A percentile compares a stretch with the other conserved stretches of the same genome.
Conservation (phyloP, 2,797 vertebrate species). For the Tapera naevia region DNA sequence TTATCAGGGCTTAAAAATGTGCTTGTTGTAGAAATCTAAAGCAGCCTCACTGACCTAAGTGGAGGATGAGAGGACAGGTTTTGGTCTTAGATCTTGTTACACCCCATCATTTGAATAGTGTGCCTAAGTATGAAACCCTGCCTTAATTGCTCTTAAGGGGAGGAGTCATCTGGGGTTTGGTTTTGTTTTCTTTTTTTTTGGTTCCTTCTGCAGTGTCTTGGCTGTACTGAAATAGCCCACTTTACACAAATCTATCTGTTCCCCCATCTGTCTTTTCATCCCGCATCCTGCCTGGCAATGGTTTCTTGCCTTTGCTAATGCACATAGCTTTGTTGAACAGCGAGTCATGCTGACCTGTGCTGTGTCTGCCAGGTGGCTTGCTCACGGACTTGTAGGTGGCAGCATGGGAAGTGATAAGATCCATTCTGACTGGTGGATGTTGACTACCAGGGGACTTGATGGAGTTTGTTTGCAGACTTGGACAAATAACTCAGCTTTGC, state of each 20-base stretch:
- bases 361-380: background rate
- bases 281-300: rapidly evolving
- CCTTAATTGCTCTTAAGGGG: background rate
- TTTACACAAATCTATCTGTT: background rate
- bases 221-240: background rate
- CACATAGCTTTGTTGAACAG: background rate
- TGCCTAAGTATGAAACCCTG: background rate
- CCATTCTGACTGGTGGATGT: background rate
- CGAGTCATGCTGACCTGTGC: rapidly evolving
- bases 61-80: background rate
- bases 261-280: background rate
- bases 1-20: background rate
- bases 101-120: background rate
- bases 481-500: background rate
- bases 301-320: background rate
- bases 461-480: background rate
- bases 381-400: rapidly evolving
- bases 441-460: background rate
- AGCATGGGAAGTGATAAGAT: background rate
- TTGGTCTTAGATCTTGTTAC: background rate
- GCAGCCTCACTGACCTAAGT: background rate
- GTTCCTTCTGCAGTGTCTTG: background rate
- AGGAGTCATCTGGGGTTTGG: background rate
- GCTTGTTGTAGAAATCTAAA: background rate
- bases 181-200: background rate